Conservation (phyloP, 2,113 vertebrate species). For the Athene noctua region DNA sequence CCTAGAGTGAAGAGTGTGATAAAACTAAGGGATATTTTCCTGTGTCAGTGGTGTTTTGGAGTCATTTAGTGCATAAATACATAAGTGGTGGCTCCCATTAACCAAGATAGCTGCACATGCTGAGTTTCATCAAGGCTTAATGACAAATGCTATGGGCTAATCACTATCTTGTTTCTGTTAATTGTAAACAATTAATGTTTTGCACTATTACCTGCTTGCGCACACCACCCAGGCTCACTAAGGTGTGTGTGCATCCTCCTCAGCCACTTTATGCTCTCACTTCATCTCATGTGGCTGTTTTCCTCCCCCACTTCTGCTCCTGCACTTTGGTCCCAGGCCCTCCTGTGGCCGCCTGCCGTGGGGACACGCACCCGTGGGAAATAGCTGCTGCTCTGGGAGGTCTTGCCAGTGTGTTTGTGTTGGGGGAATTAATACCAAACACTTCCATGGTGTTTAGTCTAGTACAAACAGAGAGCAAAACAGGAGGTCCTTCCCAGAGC, state of each 20-base stretch:
- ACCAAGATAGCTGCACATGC: not conserved
- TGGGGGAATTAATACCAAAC: not conserved
- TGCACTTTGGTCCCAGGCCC: not conserved
- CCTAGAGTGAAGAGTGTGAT: not conserved
- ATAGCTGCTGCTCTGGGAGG: not conserved
- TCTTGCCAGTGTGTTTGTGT: not conserved
- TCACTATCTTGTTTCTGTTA: not conserved
- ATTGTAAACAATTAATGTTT: not conserved
- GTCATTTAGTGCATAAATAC: not conserved
- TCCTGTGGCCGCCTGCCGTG: fast-evolving
- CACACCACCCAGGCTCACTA: not conserved
- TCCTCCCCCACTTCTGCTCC: fast-evolving
- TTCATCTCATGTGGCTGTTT: not conserved
- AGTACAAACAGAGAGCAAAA: not conserved
- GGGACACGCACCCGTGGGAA: no score
- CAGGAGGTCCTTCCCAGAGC: not conserved
- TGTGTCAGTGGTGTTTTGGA: not conserved
- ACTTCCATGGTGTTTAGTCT: not conserved
- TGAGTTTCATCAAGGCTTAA: not conserved
- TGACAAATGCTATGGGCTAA: not conserved
- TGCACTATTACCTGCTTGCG: not conserved
- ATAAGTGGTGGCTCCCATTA: not conserved
- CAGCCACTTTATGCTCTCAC: not conserved
- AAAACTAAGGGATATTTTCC: not conserved
- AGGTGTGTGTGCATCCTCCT: not conserved